Base-by-base conservation (phyloP, 2,888 invertebrate genomes). In the Ormyrus pomaceus region DNA sequence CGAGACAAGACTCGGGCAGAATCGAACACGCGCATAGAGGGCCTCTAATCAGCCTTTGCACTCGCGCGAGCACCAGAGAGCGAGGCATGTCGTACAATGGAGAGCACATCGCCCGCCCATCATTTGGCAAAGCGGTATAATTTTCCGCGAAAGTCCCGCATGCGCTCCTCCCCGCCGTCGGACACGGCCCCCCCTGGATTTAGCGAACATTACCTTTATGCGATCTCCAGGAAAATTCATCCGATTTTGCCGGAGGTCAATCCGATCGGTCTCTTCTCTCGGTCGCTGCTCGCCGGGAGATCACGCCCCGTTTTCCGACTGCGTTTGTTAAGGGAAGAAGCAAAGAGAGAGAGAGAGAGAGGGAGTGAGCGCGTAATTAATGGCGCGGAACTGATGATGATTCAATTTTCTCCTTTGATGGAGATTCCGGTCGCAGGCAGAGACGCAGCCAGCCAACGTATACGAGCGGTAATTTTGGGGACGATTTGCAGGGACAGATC, bases 61-160 rank as follows among this genome's bases (percentile, higher is more conserved):
- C 19, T 19, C 19, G 19, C 19, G 19, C 19, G 19, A 19, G 19
- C 19, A 6, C 6, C 9, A 13, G 45, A 9, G 45, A 13, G 19
- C 19, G 72, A 62, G 53, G 51, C 70, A 34, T 75, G 70, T 75
- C 64, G 11, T 51, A 75, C 70, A 59, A 75, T 75, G 58, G 64
- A 19, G 19, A 19, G 19, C 9, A 51, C 56, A 82, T 80, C 77
- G 78, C 13, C 68, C 80, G 58, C 82, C 80, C 72, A 78, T 80
- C 79, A 80, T 69, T 82, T 73, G 80, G 82, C 81, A 83, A 79
- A 81, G 82, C 79, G 65, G 50, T 79, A 77, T 80, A 70, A 76
- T 70, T 66, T 80, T 70, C 55, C 5, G 46, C 11, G 9, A 64
- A 70, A 69, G 51, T 64, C 48, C 69, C 13, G 34, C 48, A 58